A percentile compares a stretch with the other conserved stretches of the same genome.
phyloP scores from a whole-genome alignment of 2,888 invertebrate genomes.

The Cynaeus angustus region DNA sequence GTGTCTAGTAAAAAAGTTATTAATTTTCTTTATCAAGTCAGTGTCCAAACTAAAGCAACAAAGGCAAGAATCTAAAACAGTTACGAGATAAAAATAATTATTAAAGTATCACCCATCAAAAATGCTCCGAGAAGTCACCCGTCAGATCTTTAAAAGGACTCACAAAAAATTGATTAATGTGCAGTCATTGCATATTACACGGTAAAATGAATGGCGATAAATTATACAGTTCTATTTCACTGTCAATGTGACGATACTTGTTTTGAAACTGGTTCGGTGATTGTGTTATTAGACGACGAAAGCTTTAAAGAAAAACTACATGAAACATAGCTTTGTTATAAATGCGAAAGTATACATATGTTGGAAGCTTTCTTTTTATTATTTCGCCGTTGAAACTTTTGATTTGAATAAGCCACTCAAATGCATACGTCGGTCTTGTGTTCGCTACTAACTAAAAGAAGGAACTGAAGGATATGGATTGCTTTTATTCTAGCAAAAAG shows the following conservation, averaged over 20 bases:
- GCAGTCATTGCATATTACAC: slow-evolving; percentile 45
- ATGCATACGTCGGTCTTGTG: slow-evolving; percentile 42
- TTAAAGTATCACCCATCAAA: slow-evolving; percentile 27
- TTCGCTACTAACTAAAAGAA: slow-evolving; percentile 42
- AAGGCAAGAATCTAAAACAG: slow-evolving; percentile 9
- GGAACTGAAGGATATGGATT: slow-evolving; percentile 54
- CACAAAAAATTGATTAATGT: slow-evolving; percentile 44
- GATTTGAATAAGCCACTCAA: slow-evolving; percentile 48
- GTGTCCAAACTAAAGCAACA: not conserved
- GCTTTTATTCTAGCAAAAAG: slow-evolving; percentile 51
- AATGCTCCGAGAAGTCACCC: slow-evolving; percentile 14
- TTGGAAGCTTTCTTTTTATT: not conserved
- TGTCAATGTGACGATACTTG: slow-evolving; percentile 40
- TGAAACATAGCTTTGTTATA: slow-evolving; percentile 9
- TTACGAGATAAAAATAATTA: slow-evolving; percentile 32
- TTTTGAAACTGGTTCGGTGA: slow-evolving; percentile 24
- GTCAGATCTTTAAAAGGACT: slow-evolving; percentile 31
- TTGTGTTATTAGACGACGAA: slow-evolving; percentile 31
- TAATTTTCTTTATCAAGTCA: slow-evolving; percentile 24
- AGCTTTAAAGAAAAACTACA: slow-evolving; percentile 4
- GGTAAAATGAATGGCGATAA: slow-evolving; percentile 45
- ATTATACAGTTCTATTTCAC: slow-evolving; percentile 32
- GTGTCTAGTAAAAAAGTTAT: slow-evolving; percentile 18
- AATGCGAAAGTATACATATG: not conserved
- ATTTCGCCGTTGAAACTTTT: slow-evolving; percentile 33